These are phyloP conservation scores for Mus spretus DNA, from an alignment of 2,797 vertebrate species.

Conservation along the genomic window DNA sequence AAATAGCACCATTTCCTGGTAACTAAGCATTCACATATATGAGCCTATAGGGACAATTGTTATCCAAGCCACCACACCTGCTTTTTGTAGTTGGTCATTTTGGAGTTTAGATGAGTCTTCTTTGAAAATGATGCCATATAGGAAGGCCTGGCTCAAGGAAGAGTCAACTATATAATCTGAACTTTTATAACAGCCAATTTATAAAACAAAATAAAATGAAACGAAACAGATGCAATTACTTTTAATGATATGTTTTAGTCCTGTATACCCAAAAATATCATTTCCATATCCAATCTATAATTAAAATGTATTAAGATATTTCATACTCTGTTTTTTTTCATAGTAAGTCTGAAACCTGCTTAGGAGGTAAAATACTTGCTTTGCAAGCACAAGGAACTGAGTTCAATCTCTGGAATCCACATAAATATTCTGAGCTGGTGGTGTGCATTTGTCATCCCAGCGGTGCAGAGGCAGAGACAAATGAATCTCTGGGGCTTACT, in stretches of 20 bases:
- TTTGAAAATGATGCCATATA: not conserved
- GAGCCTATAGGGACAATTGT: not conserved
- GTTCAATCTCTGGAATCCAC: not conserved
- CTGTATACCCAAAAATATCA: constrained; percentile 9
- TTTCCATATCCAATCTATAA: not conserved
- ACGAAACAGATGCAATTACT: not conserved
- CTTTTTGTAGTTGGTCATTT: not conserved
- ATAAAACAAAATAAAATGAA: not conserved
- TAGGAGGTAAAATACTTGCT: not conserved
- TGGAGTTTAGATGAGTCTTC: not conserved
- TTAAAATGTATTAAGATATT: constrained; percentile 3
- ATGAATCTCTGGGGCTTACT: not conserved
- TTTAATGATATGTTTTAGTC: constrained; percentile 30
- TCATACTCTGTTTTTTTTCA: not conserved
- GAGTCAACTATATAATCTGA: not conserved
- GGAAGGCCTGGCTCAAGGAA: not conserved
- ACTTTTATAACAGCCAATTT: not conserved
- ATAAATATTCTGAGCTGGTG: not conserved
- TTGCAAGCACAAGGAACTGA: not conserved
- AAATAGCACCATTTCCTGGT: not conserved
- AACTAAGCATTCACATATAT: not conserved
- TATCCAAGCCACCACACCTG: not conserved
- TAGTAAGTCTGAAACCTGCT: not conserved
- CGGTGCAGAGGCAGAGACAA: not conserved
- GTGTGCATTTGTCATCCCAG: not conserved